These are phyloP conservation scores for Caenorhabditis wallacei DNA, from an alignment of 2,888 invertebrate genomes.

Conservation along the genomic window DNA sequence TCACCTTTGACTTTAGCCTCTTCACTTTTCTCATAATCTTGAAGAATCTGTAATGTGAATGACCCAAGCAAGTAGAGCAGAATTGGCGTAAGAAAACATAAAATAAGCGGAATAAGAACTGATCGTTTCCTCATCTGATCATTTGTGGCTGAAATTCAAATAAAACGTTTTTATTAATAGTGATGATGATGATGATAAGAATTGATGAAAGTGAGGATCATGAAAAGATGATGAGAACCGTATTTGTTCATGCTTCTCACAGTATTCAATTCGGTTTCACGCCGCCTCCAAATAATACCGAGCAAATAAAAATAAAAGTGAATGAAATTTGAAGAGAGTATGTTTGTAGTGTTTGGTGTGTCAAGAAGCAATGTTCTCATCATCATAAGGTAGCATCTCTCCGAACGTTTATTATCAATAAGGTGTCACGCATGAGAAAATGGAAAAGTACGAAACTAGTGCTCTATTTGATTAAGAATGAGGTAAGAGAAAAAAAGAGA, in stretches of 20 bases:
- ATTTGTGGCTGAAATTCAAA: constrained; percentile 38
- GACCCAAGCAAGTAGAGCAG: constrained; percentile 40
- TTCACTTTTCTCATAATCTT: constrained; percentile 28
- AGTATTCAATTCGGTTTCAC: constrained; percentile 37
- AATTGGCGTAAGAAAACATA: constrained; percentile 35
- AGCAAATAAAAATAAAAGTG: constrained; percentile 30
- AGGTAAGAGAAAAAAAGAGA: constrained; percentile 7
- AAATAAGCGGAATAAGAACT: constrained; percentile 27
- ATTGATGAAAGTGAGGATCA: constrained; percentile 5
- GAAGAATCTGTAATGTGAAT: constrained; percentile 27
- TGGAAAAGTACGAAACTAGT: constrained; percentile 41
- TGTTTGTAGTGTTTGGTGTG: constrained; percentile 40
- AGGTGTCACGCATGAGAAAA: constrained; percentile 53
- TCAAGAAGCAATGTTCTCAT: constrained; percentile 51
- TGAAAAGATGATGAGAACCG: constrained; percentile 32
- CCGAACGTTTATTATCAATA: constrained; percentile 29
- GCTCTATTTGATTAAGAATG: constrained; percentile 30
- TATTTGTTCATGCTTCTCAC: constrained; percentile 50
- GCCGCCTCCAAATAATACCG: constrained; percentile 48
- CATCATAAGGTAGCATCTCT: constrained; percentile 47
- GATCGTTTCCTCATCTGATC: constrained; percentile 55
- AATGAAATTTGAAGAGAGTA: constrained; percentile 20
- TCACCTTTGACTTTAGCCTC: constrained; percentile 46
- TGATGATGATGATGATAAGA: background rate
- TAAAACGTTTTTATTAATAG: background rate